These are phyloP conservation scores for Drosophila repletoides DNA, from an alignment of 1,140 invertebrate species.

Conservation along the genomic window DNA sequence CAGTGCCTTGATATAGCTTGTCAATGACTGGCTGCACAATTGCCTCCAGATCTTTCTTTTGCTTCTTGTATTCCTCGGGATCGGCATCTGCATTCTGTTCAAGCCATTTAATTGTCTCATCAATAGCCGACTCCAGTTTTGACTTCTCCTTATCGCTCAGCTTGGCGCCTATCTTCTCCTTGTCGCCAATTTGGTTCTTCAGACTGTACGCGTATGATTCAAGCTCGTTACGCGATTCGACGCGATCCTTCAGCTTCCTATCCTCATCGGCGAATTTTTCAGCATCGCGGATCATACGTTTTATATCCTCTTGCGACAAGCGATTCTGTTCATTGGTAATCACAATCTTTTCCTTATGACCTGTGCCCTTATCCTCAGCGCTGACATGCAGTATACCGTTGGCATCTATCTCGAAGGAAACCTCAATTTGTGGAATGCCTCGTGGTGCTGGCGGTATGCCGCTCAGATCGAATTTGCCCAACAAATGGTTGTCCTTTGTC, in stretches of 20 bases:
- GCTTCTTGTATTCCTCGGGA: slow-evolving; percentile 96
- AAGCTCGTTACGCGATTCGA: slow-evolving; percentile 97
- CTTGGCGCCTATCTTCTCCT: slow-evolving; percentile 98
- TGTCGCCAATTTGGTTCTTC: slow-evolving; percentile 98
- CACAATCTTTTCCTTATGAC: slow-evolving; percentile 98
- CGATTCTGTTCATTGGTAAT: slow-evolving; percentile 99
- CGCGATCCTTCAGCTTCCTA: slow-evolving; percentile 97
- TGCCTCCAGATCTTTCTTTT: slow-evolving; percentile 98
- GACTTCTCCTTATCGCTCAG: slow-evolving; percentile 94
- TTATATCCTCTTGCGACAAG: slow-evolving; percentile 98
- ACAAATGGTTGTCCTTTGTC: slow-evolving; percentile 99
- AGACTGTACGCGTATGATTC: slow-evolving; percentile 99
- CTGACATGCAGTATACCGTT: slow-evolving; percentile 98
- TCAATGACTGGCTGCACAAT: slow-evolving; percentile 98
- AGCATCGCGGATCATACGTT: slow-evolving; percentile 99
- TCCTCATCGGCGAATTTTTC: slow-evolving; percentile 99
- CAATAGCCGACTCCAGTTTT: slow-evolving; percentile 97
- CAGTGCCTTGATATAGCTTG: slow-evolving; percentile 95
- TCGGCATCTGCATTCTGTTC: slow-evolving; percentile 98
- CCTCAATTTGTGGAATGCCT: slow-evolving; percentile 99
- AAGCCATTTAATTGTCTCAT: slow-evolving; percentile 99
- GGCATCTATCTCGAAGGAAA: slow-evolving; percentile 99
- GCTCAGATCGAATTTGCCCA: slow-evolving; percentile 99
- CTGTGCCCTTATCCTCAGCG: slow-evolving; percentile 99
- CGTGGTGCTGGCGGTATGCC: slow-evolving; percentile 98